Evolutionary conservation across 1,140 invertebrate genomes (phyloP).

Genomic region (Diorhabda sublineata): DNA sequence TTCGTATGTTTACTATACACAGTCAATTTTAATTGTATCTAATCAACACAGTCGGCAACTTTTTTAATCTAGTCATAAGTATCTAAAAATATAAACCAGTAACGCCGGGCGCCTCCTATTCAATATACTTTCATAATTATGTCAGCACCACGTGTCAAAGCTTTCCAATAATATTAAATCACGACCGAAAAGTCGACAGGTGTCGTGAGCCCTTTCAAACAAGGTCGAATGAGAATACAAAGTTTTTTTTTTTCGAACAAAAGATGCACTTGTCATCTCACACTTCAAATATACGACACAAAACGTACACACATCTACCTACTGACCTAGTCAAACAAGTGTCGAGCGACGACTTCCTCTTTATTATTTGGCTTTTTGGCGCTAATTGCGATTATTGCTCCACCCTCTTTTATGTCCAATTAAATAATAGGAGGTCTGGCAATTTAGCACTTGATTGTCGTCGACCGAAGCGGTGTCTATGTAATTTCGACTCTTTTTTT

Average conservation of each 20-base stretch:
- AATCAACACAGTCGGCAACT: too few species aligned
- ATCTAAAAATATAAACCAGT: too few species aligned
- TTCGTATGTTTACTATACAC: too few species aligned
- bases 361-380: background rate
- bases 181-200: background rate
- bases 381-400: background rate
- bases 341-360: background rate
- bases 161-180: background rate
- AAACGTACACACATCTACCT: background rate
- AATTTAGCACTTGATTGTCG: background rate
- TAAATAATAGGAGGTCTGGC: background rate
- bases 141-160: background rate
- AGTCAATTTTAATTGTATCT: too few species aligned
- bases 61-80: too few species aligned
- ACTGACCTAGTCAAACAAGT: background rate
- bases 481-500: background rate
- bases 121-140: background rate
- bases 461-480: background rate
- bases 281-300: background rate
- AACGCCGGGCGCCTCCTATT: background rate
- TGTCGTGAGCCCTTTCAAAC: background rate
- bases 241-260: background rate
- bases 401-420: conserved; percentile 1
- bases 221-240: background rate
- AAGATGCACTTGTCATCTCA: background rate